These are phyloP conservation scores for Calliphora vomitoria DNA, from an alignment of 2,888 invertebrate genomes.

Conservation along the genomic window DNA sequence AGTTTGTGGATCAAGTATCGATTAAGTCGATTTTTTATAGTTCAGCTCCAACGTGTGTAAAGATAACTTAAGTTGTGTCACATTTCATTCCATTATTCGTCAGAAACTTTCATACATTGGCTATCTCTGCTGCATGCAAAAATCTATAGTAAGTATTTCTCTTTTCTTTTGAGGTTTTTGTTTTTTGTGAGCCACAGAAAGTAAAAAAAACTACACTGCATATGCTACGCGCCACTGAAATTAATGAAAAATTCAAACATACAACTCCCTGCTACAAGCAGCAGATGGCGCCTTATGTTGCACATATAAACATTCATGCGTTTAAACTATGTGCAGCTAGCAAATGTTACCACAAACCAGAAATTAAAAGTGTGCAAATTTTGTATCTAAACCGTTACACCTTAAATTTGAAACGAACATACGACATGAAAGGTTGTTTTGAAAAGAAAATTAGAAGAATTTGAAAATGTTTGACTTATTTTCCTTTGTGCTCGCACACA, in stretches of 20 bases:
- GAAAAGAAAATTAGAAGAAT: slow-evolving; percentile 59
- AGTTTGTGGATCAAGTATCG: too few species aligned
- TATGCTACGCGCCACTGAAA: slow-evolving; percentile 52
- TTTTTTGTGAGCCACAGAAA: not conserved
- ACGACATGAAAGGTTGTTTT: slow-evolving; percentile 57
- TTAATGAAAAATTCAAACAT: slow-evolving; percentile 9
- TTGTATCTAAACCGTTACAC: slow-evolving; percentile 61
- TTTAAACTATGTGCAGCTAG: not conserved
- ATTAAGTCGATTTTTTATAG: too few species aligned
- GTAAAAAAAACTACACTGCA: slow-evolving; percentile 16
- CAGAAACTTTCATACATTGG: too few species aligned
- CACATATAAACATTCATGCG: slow-evolving; percentile 18
- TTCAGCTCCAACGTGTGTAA: too few species aligned
- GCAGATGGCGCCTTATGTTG: slow-evolving; percentile 72
- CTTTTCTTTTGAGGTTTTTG: too few species aligned
- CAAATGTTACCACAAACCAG: not conserved
- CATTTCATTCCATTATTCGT: too few species aligned
- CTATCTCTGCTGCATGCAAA: too few species aligned
- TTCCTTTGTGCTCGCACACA: not conserved
- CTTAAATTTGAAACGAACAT: slow-evolving; percentile 50
- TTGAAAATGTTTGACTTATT: slow-evolving; percentile 28
- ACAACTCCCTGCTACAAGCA: slow-evolving; percentile 28
- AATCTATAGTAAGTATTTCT: too few species aligned
- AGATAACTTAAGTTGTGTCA: too few species aligned
- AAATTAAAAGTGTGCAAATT: slow-evolving; percentile 66